Base-by-base conservation (phyloP, 2,113 vertebrate species). In the Nanger granti region DNA sequence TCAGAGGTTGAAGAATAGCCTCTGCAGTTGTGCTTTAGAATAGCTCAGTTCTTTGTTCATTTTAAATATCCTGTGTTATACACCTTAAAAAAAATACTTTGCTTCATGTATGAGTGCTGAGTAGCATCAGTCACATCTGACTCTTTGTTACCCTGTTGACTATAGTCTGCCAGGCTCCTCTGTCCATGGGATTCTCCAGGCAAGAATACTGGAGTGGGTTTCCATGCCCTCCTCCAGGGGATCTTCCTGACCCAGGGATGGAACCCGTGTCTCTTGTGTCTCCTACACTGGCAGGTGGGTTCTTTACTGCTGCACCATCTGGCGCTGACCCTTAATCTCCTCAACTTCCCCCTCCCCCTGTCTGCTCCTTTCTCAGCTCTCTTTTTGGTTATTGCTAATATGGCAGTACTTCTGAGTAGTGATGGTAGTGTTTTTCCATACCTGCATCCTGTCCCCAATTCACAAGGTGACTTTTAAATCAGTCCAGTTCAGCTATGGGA, bases 361-460 rank as follows among this genome's bases (percentile, higher is more conserved):
- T 54, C 24, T 79, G 26, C 41, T 44, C 73, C 41, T 79, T 79
- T 76, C 93, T 82, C 5, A 55, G 90, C 22, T 82, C 89, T 86
- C 57, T 44, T 57, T 94, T 90, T 89, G 69, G n/a, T 82, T 47
- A 17, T 17, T 7, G 7, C 83, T 96, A 80, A 76, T 73, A 31
- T 41, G 69, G 22, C 41, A 94, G 80, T 12, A 83, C 24, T 82
- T 92, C 55, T 92, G 84, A 92, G 37, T 41, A 83, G 41, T 82
- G 93, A 18, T 34, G 79, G n/a, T 37, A 41, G 94, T 96, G 89
- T 97, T 98, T 98, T 93, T 97, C 97, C 92, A 88, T 18, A 95
- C 57, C 17, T 73, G 47, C 87, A 54, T 89, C 82, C 66, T 97
- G 52, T 95, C 94, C 94, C 94, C 86, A 87, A 89, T 92, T 73